phyloP scores from a whole-genome alignment of 2,888 invertebrate species.

The Chymomyza caudatula region DNA sequence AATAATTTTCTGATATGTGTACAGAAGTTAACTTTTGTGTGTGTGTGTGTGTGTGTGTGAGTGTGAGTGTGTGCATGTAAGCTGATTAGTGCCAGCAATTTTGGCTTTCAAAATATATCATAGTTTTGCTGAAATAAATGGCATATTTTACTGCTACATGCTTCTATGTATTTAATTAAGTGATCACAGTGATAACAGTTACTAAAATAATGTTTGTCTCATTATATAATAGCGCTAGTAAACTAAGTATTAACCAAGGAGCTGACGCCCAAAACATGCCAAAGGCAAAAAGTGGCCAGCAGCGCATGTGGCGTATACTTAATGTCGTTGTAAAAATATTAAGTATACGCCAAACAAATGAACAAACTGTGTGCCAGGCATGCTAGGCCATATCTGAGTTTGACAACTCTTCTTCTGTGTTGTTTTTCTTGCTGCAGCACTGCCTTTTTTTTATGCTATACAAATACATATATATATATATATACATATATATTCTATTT shows the following conservation, averaged over 20 bases:
- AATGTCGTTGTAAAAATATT: slow-evolving; percentile 40
- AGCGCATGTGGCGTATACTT: slow-evolving; percentile 23
- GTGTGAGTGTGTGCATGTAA: slow-evolving; percentile 37
- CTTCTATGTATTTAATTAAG: background rate
- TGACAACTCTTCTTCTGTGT: slow-evolving; percentile 30
- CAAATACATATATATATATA: background rate
- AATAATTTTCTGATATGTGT: slow-evolving; percentile 36
- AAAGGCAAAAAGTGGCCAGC: background rate
- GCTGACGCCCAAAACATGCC: background rate
- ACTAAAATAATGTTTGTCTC: background rate
- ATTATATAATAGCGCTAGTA: background rate
- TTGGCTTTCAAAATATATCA: background rate
- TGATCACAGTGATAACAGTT: background rate
- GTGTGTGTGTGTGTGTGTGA: background rate
- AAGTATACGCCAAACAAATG: slow-evolving; percentile 45
- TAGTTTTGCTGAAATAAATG: background rate
- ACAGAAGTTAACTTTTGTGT: background rate
- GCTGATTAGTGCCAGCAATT: slow-evolving; percentile 50
- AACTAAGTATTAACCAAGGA: background rate
- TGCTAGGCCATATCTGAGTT: slow-evolving; percentile 33
- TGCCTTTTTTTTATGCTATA: background rate
- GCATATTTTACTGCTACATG: background rate
- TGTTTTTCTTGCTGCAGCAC: background rate
- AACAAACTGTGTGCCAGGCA: slow-evolving; percentile 13
- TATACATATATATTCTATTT: background rate